These are phyloP conservation scores for Lepidochitona cinerea DNA, from an alignment of 2,888 invertebrate species.

Conservation along the genomic window DNA sequence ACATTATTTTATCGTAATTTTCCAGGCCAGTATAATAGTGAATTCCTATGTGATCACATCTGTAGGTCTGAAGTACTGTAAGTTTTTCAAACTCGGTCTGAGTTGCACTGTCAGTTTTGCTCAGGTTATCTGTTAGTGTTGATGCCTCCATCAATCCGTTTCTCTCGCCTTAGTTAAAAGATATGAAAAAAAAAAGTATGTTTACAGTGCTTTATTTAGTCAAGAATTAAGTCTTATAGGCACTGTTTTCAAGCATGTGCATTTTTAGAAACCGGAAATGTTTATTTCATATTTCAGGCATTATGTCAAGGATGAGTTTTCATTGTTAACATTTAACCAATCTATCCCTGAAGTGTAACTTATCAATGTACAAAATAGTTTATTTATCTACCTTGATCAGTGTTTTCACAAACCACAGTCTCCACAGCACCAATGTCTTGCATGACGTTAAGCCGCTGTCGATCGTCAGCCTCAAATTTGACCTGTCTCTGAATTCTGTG, in stretches of 20 bases:
- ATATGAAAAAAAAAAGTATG: too few relatives aligned
- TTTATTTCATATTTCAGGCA: too few relatives aligned
- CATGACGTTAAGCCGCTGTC: neutral
- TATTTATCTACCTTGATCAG: too few relatives aligned
- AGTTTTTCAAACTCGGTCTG: neutral
- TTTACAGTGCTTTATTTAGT: too few relatives aligned
- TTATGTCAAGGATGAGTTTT: too few relatives aligned
- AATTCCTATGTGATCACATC: neutral
- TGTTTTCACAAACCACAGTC: neutral
- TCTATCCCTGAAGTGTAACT: too few relatives aligned
- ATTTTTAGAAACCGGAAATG: too few relatives aligned
- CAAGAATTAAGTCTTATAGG: too few relatives aligned
- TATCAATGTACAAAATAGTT: too few relatives aligned
- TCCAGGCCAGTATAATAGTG: constrained; percentile 5
- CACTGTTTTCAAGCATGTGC: too few relatives aligned
- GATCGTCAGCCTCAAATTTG: neutral
- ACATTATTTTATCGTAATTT: neutral
- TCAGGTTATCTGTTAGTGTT: neutral
- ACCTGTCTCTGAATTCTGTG: neutral
- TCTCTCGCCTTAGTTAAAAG: too few relatives aligned
- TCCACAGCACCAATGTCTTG: neutral
- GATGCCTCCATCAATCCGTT: neutral
- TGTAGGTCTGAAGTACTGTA: neutral
- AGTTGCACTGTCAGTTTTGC: neutral
- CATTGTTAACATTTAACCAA: too few relatives aligned